Percentiles rank a stretch among this genome's conserved stretches.
Evolutionary conservation across 2,888 invertebrate species (phyloP).

Genomic region (Corbicula japonica): DNA sequence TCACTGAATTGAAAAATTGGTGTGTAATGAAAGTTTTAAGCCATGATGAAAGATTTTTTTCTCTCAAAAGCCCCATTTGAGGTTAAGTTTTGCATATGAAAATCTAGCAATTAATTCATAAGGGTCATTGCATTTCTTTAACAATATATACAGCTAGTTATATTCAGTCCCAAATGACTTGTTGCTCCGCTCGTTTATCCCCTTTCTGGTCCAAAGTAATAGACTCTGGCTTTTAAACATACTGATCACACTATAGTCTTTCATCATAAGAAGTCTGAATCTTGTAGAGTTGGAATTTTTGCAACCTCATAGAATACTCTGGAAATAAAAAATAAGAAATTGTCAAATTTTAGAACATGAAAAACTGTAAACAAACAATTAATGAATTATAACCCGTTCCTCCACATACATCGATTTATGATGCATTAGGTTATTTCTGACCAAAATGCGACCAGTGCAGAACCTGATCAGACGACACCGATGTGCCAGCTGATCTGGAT

Average conservation of each 20-base stretch:
- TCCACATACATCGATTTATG: not conserved
- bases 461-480: not conserved
- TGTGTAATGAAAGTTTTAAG: no score
- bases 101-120: not conserved
- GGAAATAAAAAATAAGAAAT: constrained; percentile 83
- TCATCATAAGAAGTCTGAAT: constrained; percentile 63
- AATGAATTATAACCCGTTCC: not conserved
- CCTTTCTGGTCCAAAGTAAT: no score
- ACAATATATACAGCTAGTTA: not conserved
- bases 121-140: not conserved
- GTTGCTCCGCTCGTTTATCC: no score
- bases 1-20: no score
- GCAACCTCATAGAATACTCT: constrained; percentile 97
- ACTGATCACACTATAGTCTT: not conserved
- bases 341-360: no score
- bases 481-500: not conserved
- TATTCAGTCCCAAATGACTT: no score
- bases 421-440: not conserved
- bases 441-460: not conserved
- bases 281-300: constrained; percentile 89
- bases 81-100: not conserved
- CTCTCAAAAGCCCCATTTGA: not conserved
- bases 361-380: constrained; percentile 47
- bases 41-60: no score
- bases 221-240: not conserved